Conservation (phyloP, 1,140 invertebrate species). For the Atopsyche davidsoni region DNA sequence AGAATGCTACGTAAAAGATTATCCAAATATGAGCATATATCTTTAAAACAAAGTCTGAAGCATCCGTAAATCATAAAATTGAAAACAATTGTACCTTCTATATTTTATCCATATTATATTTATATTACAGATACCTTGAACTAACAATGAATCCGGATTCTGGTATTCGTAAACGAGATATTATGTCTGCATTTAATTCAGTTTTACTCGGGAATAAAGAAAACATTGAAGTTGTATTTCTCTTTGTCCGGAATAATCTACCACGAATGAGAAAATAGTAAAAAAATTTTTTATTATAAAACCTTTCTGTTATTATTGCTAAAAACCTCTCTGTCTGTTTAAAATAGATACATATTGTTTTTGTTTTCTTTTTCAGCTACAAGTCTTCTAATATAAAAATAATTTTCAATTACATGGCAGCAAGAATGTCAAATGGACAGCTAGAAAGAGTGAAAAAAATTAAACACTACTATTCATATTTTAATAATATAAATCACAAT, state of each 20-base stretch:
- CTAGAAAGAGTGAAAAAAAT: slow-evolving; percentile 32
- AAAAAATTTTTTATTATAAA: slow-evolving; percentile 32
- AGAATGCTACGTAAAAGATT: too few species aligned
- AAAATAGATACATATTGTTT: too few species aligned
- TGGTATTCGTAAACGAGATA: slow-evolving; percentile 15
- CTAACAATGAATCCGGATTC: slow-evolving; percentile 12
- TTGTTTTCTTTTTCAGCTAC: too few species aligned
- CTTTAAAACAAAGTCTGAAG: too few species aligned
- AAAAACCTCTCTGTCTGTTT: too few species aligned
- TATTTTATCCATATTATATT: too few species aligned
- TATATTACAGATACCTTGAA: slow-evolving; percentile 14
- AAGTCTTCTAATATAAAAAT: too few species aligned
- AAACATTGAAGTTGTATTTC: slow-evolving; percentile 15
- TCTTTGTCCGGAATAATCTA: slow-evolving; percentile 38
- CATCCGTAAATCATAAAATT: too few species aligned
- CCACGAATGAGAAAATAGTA: slow-evolving; percentile 37
- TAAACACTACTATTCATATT: slow-evolving; percentile 2
- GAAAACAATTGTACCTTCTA: too few species aligned
- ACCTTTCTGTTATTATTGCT: slow-evolving; percentile 18
- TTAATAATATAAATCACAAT: background rate
- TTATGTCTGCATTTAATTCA: slow-evolving; percentile 17
- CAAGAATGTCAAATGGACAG: slow-evolving; percentile 7
- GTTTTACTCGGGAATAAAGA: slow-evolving; percentile 16
- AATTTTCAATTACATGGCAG: slow-evolving; percentile 5
- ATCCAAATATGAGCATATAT: too few species aligned